A percentile compares a stretch with the other conserved stretches of the same genome.
Evolutionary conservation across 2,113 vertebrate species (phyloP).

Genomic region (Hippocampus comes): DNA sequence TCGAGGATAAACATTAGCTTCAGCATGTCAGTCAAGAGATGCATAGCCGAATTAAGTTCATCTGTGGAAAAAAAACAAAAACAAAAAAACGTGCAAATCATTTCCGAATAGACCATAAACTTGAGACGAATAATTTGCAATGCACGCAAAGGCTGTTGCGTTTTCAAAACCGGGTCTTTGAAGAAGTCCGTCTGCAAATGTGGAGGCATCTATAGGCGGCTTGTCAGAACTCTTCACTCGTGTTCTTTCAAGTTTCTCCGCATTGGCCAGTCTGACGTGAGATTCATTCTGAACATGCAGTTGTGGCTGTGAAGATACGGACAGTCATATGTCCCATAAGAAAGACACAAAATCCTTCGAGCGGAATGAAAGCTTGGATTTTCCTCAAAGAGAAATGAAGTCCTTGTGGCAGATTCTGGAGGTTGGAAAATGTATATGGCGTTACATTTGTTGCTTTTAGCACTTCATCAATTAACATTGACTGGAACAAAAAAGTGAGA

Average conservation of each 20-base stretch:
- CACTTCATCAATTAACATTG: neutral
- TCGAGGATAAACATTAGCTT: slow-evolving; percentile 39
- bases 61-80: slow-evolving; percentile 16
- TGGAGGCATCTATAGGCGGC: slow-evolving; percentile 64
- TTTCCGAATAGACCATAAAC: slow-evolving; percentile 62
- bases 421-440: neutral
- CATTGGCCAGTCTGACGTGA: slow-evolving; percentile 57
- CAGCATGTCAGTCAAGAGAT: slow-evolving; percentile 49
- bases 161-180: slow-evolving; percentile 67
- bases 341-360: slow-evolving; percentile 46
- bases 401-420: slow-evolving; percentile 33
- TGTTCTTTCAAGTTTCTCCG: slow-evolving; percentile 72
- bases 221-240: slow-evolving; percentile 49
- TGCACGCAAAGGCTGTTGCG: slow-evolving; percentile 56
- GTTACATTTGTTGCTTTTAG: neutral
- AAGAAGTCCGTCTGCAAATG: slow-evolving; percentile 65
- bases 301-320: slow-evolving; percentile 67
- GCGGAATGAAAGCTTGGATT: slow-evolving; percentile 46
- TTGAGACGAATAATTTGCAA: slow-evolving; percentile 63
- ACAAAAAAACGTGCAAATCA: slow-evolving; percentile 20
- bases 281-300: slow-evolving; percentile 59
- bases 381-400: slow-evolving; percentile 56
- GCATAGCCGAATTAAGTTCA: slow-evolving; percentile 58
- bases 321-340: slow-evolving; percentile 56
- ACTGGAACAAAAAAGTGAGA: neutral